Conservation (phyloP, 2,797 vertebrate species). For the Tinamus major region DNA sequence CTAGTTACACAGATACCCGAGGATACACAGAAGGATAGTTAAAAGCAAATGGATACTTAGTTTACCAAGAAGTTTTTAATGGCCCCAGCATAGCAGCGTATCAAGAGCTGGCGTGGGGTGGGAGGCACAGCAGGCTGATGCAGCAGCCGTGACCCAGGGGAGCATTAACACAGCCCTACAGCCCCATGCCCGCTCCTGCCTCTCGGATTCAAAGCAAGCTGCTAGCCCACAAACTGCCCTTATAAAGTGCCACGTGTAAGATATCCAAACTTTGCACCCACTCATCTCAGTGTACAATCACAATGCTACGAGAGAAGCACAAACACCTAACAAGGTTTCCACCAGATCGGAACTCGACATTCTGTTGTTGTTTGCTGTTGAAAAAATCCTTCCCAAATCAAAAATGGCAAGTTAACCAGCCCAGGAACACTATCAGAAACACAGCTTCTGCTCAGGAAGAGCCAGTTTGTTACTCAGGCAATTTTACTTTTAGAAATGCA, state of each 20-base stretch:
- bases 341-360: not conserved
- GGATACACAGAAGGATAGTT: not conserved
- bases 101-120: not conserved
- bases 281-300: not conserved
- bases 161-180: not conserved
- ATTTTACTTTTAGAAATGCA: not conserved
- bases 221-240: not conserved
- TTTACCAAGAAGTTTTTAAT: not conserved
- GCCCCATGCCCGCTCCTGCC: rapidly evolving
- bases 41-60: not conserved
- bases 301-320: not conserved
- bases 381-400: too few species aligned
- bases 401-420: not conserved
- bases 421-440: not conserved
- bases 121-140: not conserved
- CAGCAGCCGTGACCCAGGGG: not conserved
- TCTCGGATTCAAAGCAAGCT: not conserved
- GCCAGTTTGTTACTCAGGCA: not conserved
- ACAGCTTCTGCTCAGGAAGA: not conserved
- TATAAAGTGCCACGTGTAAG: not conserved
- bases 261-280: not conserved
- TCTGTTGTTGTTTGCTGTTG: too few species aligned
- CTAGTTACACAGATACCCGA: not conserved
- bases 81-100: not conserved
- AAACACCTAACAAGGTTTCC: too few species aligned